Evolutionary conservation across 2,113 vertebrate species (phyloP).

Genomic region (Crotalus helleri): DNA sequence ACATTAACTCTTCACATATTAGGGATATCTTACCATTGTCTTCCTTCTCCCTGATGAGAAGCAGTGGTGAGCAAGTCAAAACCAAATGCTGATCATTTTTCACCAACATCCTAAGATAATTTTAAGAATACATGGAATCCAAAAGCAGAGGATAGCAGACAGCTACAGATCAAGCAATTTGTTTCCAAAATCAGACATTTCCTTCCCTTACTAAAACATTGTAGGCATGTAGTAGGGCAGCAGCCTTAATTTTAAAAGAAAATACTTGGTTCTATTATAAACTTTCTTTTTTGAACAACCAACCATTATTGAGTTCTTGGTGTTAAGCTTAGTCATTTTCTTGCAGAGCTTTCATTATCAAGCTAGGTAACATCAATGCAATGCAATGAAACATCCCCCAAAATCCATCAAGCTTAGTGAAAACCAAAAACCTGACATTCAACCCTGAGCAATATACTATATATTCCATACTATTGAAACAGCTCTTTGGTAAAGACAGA

Average conservation of each 20-base stretch:
- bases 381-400: background rate
- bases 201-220: background rate
- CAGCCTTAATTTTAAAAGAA: background rate
- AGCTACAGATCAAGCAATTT: background rate
- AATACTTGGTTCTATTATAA: background rate
- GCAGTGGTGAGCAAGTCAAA: background rate
- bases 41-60: background rate
- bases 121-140: background rate
- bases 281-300: background rate
- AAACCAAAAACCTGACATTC: background rate
- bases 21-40: background rate
- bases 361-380: background rate
- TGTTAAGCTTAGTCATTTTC: background rate
- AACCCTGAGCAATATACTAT: background rate
- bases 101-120: background rate
- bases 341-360: background rate
- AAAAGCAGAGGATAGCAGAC: background rate
- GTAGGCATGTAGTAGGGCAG: background rate
- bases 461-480: background rate
- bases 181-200: background rate
- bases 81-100: background rate
- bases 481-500: background rate
- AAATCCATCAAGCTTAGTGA: background rate
- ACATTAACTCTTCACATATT: background rate
- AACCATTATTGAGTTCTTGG: background rate